Percentiles rank a stretch among this genome's conserved stretches.
Evolutionary conservation across 2,113 vertebrate species (phyloP).

Genomic region (Scartelaos histophorus): DNA sequence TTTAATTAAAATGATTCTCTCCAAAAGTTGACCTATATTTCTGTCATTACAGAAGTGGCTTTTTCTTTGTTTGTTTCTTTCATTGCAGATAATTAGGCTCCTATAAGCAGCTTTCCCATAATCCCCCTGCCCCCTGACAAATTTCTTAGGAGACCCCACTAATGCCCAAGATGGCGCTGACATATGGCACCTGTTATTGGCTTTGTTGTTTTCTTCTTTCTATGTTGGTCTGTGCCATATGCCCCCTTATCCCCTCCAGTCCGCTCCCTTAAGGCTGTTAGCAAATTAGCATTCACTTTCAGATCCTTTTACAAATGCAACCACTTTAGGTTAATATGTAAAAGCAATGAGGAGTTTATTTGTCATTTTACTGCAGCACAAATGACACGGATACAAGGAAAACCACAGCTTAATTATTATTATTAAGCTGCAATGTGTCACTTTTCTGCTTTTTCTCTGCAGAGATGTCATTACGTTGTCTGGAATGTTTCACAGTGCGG

Average conservation of each 20-base stretch:
- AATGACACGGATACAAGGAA: too few relatives aligned
- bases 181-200: conserved; percentile 67
- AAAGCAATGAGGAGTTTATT: too few relatives aligned
- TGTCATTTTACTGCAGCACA: too few relatives aligned
- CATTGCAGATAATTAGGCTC: conserved; percentile 50
- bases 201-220: conserved; percentile 49
- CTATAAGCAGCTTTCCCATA: conserved; percentile 65
- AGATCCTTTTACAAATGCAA: too few relatives aligned
- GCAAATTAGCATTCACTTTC: not conserved
- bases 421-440: too few relatives aligned
- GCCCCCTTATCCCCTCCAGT: conserved; percentile 11
- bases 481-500: too few relatives aligned
- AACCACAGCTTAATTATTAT: too few relatives aligned
- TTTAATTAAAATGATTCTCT: not conserved
- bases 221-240: conserved; percentile 42
- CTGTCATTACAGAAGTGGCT: not conserved
- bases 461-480: too few relatives aligned
- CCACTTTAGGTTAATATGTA: too few relatives aligned
- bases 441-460: too few relatives aligned
- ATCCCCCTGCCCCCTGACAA: conserved; percentile 48
- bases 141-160: conserved; percentile 58
- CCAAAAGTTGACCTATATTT: conserved; percentile 11
- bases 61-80: conserved; percentile 22
- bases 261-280: not conserved
- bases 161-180: conserved; percentile 42